Evolutionary conservation across 2,888 invertebrate genomes (phyloP).

Genomic region (Lochmaea capreae): DNA sequence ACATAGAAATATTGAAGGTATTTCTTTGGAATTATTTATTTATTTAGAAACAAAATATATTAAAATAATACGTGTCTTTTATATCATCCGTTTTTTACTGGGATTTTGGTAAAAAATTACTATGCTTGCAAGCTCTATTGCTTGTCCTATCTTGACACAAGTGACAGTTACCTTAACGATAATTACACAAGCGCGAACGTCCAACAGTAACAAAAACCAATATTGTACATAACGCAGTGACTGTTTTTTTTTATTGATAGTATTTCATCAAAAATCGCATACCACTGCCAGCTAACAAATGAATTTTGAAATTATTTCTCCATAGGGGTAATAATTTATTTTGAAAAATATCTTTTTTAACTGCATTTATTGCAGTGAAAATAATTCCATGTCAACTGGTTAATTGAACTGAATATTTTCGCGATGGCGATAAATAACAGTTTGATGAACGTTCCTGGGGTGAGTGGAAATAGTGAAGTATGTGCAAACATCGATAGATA

Average conservation of each 20-base stretch:
- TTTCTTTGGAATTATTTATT: too few species aligned
- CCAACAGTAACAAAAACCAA: neutral
- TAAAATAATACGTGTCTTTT: too few species aligned
- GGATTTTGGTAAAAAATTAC: too few species aligned
- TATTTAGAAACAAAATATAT: too few species aligned
- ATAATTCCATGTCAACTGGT: conserved; percentile 27
- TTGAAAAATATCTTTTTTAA: conserved; percentile 44
- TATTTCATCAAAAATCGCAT: neutral
- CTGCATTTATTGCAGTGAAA: conserved; percentile 34
- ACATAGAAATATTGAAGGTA: too few species aligned
- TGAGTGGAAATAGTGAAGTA: conserved; percentile 17
- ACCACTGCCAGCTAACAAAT: conserved; percentile 15
- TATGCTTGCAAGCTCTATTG: too few species aligned
- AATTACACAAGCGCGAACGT: too few species aligned
- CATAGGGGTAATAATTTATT: conserved; percentile 29
- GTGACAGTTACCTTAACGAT: too few species aligned
- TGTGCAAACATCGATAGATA: neutral
- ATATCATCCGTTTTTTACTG: too few species aligned
- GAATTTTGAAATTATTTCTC: conserved; percentile 27
- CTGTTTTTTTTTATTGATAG: neutral
- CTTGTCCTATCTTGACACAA: too few species aligned
- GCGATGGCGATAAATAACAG: conserved; percentile 30
- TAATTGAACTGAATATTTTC: conserved; percentile 33
- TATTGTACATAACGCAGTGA: neutral
- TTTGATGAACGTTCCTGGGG: conserved; percentile 30